Percentiles rank a stretch among this genome's conserved stretches.
Evolutionary conservation across 2,113 vertebrate genomes (phyloP).

Genomic region (Oreocharis arfaki): DNA sequence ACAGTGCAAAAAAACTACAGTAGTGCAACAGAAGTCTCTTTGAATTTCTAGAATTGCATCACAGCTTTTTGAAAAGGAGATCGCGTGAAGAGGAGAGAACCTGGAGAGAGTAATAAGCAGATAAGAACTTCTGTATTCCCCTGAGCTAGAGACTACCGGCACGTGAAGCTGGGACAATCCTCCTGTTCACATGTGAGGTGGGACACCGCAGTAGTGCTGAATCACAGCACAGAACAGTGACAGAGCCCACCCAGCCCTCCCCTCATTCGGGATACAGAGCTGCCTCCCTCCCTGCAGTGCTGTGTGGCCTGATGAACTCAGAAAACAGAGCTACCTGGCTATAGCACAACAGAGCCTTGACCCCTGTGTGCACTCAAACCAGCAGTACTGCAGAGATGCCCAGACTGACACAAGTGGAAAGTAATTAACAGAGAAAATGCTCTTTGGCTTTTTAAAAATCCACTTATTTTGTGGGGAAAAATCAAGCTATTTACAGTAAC

Average conservation of each 20-base stretch:
- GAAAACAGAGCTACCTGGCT: fast-evolving
- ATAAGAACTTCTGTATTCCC: background rate
- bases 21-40: background rate
- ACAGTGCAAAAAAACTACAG: background rate
- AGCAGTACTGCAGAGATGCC: background rate
- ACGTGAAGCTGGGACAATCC: background rate
- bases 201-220: fast-evolving
- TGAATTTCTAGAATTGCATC: background rate
- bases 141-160: background rate
- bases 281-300: background rate
- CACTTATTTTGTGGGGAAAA: background rate
- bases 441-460: background rate
- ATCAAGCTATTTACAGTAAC: background rate
- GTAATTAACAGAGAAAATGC: background rate
- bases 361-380: background rate
- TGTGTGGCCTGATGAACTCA: background rate
- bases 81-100: background rate
- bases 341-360: background rate
- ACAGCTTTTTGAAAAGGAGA: background rate
- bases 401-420: background rate
- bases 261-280: background rate
- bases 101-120: background rate
- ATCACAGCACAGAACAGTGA: background rate
- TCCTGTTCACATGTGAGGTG: too few relatives aligned
- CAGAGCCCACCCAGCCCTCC: background rate